Evolutionary conservation across 1,140 invertebrate genomes (phyloP), one percentile per base, ranked within the genome.

Genomic region (Drosophila melanica): DNA sequence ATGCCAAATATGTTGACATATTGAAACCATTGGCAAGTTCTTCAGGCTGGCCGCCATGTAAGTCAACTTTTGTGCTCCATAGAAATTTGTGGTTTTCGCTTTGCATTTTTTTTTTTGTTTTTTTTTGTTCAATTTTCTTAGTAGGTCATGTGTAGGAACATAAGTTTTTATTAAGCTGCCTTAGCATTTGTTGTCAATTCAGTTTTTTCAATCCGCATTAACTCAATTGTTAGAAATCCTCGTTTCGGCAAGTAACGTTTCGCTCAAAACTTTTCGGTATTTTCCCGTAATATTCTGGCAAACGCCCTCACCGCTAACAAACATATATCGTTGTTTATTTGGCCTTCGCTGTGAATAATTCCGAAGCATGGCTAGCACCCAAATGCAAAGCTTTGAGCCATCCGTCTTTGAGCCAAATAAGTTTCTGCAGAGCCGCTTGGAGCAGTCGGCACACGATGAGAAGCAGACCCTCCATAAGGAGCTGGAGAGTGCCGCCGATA

Each of bases 191-290:
- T 5, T 71, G 62, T 58, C 68, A 70, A 37, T 23, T 39, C 33
- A n/a, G 11, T 63, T 69, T 20, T 20, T 44, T 30, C 20, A 58
- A 50, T 55, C 35, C 30, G 18, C 37, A 35, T 50, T 50, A 51
- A 27, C 45, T 53, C 57, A 33, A 60, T 48, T 71, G 72, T 75
- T 79, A 37, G 55, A 58, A 44, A 51, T 79, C 41, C 55, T 68
- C 44, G 53, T 75, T 78, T 79, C 63, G 64, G 77, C 51, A 72
- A 50, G 63, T 69, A 57, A 59, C 63, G 20, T 64, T 78, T 81
- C 57, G 50, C 70, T 81, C 73, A 58, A 78, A 77, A 68, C 68
- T 62, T 71, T 81, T 78, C 65, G 66, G 70, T 75, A 60, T 68
- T 73, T 73, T 63, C 37, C 45, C 41, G 48, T 37, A 69, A 59